These are phyloP conservation scores for Apeira syringaria DNA, from an alignment of 2,888 invertebrate genomes.

Conservation along the genomic window DNA sequence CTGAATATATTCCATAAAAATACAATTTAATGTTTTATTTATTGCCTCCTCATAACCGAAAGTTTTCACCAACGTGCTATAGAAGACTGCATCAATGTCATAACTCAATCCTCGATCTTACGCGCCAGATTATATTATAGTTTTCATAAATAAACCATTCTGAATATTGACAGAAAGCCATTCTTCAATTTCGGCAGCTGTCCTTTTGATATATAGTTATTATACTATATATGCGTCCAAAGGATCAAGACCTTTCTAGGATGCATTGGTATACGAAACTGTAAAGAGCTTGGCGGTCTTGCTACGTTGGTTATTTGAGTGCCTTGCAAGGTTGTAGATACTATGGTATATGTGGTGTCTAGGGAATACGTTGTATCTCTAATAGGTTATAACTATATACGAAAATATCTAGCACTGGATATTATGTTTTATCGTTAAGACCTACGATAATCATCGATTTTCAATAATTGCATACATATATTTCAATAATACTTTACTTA, in stretches of 20 bases:
- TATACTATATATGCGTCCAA: constrained; percentile 36
- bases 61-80: constrained; percentile 1
- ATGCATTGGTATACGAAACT: not conserved
- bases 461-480: too few species aligned
- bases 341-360: constrained; percentile 17
- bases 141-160: constrained; percentile 3
- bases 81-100: constrained; percentile 1
- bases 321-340: constrained; percentile 1
- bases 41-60: too few species aligned
- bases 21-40: too few species aligned
- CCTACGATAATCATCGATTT: too few species aligned
- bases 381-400: constrained; percentile 3
- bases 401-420: not conserved
- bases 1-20: too few species aligned
- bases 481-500: too few species aligned
- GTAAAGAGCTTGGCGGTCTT: not conserved
- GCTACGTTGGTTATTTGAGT: not conserved
- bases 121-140: not conserved
- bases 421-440: too few species aligned
- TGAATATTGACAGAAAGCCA: constrained; percentile 41
- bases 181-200: constrained; percentile 56
- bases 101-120: constrained; percentile 34
- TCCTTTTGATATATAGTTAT: constrained; percentile 58
- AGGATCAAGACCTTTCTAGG: not conserved
- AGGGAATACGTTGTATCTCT: constrained; percentile 29